Percentiles rank a stretch among this genome's conserved stretches.
phyloP scores from a whole-genome alignment of 2,113 vertebrate genomes.

The Pterocles burchelli region DNA sequence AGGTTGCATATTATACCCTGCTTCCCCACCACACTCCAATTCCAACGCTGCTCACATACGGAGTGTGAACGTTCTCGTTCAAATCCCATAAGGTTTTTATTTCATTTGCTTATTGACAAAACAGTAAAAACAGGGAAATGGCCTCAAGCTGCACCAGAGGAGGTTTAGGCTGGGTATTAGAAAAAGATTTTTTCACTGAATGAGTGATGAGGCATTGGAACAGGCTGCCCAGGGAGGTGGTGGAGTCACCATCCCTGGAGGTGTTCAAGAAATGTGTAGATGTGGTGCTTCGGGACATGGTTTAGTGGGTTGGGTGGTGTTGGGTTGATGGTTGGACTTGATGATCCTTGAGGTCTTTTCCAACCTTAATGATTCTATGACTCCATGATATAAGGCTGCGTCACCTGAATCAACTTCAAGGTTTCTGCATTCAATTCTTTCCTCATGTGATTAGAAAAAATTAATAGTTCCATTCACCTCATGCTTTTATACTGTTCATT shows the following conservation, averaged over 20 bases:
- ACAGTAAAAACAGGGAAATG: slow-evolving; percentile 43
- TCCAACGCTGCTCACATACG: slow-evolving; percentile 68
- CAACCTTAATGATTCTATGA: no score
- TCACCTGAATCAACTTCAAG: neutral
- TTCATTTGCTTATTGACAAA: slow-evolving; percentile 66
- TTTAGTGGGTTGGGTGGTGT: no score
- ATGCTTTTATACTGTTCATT: neutral
- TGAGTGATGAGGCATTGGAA: no score
- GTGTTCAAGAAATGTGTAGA: no score
- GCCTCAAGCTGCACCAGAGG: no score
- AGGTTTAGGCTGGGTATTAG: no score
- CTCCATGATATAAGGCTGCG: neutral
- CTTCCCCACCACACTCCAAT: slow-evolving; percentile 55
- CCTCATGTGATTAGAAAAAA: neutral
- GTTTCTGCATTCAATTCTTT: neutral
- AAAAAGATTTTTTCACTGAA: no score
- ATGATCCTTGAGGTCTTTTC: no score
- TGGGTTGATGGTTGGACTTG: no score
- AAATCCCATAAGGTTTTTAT: slow-evolving; percentile 66
- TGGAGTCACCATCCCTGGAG: no score
- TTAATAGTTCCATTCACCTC: neutral
- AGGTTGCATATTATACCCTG: slow-evolving; percentile 51
- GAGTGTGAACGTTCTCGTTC: slow-evolving; percentile 66
- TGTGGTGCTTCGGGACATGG: no score
- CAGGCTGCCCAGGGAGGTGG: no score